Evolutionary conservation across 2,888 invertebrate species (phyloP).

Genomic region (Steinernema scapterisci): DNA sequence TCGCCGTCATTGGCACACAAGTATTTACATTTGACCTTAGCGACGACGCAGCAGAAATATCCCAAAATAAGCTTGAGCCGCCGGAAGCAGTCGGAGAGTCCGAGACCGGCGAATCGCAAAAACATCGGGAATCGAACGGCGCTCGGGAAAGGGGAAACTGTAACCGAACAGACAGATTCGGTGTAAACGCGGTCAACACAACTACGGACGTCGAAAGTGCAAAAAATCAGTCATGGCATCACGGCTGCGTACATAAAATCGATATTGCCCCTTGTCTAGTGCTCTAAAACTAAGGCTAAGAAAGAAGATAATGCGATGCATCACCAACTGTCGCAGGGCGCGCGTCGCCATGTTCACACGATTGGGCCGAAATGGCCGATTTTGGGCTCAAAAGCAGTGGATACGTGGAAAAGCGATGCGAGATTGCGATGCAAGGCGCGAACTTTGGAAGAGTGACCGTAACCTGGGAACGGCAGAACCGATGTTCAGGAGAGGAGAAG

Average conservation of each 20-base stretch:
- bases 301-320: neutral
- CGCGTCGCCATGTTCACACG: no score
- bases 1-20: neutral
- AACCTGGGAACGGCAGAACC: no score
- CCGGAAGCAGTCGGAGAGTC: neutral
- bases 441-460: no score
- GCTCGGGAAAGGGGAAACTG: neutral
- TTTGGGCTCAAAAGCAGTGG: no score
- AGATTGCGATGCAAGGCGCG: no score
- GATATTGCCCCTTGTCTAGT: slow-evolving; percentile 1
- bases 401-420: no score
- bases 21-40: slow-evolving; percentile 1
- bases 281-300: neutral
- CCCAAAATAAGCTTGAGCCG: neutral
- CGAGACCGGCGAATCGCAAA: neutral
- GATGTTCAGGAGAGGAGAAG: no score
- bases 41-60: neutral
- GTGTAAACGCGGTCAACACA: slow-evolving; percentile 21
- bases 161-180: neutral
- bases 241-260: slow-evolving; percentile 16
- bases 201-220: slow-evolving; percentile 16
- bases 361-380: no score
- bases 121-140: neutral
- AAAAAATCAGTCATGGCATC: slow-evolving; percentile 32
- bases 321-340: no score